These are phyloP conservation scores for Cheilosia impressa DNA, from an alignment of 2,888 invertebrate genomes.

Conservation along the genomic window DNA sequence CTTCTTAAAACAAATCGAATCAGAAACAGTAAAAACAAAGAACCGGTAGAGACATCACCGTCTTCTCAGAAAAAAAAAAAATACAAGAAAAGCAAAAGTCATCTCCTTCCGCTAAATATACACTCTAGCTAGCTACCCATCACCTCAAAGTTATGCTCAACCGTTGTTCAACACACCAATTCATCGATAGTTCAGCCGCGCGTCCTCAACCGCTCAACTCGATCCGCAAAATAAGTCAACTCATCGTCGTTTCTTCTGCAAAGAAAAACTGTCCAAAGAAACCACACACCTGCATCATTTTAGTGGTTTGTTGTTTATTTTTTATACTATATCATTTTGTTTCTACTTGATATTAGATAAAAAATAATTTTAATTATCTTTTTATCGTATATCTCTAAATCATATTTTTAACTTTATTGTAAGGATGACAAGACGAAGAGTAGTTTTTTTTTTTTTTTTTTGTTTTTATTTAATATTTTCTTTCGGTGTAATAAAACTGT, in stretches of 20 bases:
- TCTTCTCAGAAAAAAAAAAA: too few species aligned
- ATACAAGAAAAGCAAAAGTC: slow-evolving; percentile 19
- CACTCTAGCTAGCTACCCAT: slow-evolving; percentile 74
- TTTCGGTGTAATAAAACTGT: slow-evolving; percentile 34
- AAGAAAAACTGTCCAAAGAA: slow-evolving; percentile 54
- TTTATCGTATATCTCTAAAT: slow-evolving; percentile 37
- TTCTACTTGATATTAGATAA: slow-evolving; percentile 67
- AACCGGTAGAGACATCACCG: slow-evolving; percentile 26
- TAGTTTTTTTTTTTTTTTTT: slow-evolving; percentile 67
- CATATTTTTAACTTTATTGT: slow-evolving; percentile 24
- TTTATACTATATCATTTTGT: slow-evolving; percentile 72
- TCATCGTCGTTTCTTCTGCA: slow-evolving; percentile 69
- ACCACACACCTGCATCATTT: slow-evolving; percentile 76
- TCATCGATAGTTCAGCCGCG: slow-evolving; percentile 64
- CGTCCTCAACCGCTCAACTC: slow-evolving; percentile 60
- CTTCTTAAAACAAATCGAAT: slow-evolving; percentile 53
- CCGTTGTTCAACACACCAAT: slow-evolving; percentile 63
- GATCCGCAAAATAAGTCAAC: slow-evolving; percentile 50
- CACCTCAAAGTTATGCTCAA: slow-evolving; percentile 70
- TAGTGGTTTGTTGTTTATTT: slow-evolving; percentile 76
- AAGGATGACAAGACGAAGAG: slow-evolving; percentile 46
- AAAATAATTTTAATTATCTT: slow-evolving; percentile 43
- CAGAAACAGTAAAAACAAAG: slow-evolving; percentile 24
- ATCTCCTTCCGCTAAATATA: slow-evolving; percentile 66
- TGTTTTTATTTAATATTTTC: slow-evolving; percentile 20